Evolutionary conservation across 2,113 vertebrate species (phyloP).

Genomic region (Oryzias javanicus): DNA sequence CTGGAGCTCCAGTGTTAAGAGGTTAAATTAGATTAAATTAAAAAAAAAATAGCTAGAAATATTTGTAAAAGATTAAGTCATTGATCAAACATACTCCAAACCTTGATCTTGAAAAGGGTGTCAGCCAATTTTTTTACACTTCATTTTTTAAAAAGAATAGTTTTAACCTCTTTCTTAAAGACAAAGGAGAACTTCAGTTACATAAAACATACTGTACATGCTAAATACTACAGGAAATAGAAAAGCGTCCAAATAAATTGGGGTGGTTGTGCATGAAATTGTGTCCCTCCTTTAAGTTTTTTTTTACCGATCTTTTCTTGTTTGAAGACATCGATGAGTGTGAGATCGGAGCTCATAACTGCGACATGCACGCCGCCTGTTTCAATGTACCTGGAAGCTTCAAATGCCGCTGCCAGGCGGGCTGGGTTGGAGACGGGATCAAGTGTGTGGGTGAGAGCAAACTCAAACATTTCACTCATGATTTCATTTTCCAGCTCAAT

Average conservation of each 20-base stretch:
- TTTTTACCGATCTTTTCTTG: background rate
- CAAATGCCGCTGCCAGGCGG: conserved; percentile 88
- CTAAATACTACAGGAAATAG: no score
- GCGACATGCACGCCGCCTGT: conserved; percentile 88
- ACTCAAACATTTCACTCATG: background rate
- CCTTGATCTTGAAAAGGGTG: no score
- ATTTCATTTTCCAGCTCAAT: background rate
- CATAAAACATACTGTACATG: no score
- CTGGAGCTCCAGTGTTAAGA: no score
- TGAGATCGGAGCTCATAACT: conserved; percentile 88
- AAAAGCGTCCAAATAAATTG: no score
- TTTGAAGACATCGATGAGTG: conserved; percentile 89
- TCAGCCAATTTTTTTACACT: no score
- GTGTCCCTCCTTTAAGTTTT: background rate
- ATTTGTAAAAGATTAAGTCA: no score
- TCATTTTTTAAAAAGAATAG: no score
- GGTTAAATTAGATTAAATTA: no score
- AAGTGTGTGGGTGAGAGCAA: conserved; percentile 86
- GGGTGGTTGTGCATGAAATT: no score
- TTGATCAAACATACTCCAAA: no score
- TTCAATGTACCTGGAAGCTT: conserved; percentile 92
- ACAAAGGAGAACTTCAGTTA: background rate
- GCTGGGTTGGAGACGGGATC: conserved; percentile 90
- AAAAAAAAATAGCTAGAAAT: no score
- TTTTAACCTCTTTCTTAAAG: background rate